Conservation (phyloP, 2,888 invertebrate genomes). For the Boloria selene region DNA sequence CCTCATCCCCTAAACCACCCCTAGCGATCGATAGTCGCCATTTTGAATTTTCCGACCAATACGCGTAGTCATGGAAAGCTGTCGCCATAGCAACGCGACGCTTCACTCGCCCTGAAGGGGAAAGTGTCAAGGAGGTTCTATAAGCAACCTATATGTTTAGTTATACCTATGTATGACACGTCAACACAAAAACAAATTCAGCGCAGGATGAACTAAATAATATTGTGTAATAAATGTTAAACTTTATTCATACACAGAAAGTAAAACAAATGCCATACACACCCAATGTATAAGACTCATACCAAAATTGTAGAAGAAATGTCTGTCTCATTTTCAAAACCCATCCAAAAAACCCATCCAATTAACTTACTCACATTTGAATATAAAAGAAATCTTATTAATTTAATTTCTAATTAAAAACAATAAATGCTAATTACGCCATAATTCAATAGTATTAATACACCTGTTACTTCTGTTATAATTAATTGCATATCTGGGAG, state of each 20-base stretch:
- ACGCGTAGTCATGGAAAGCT: slow-evolving; percentile 74
- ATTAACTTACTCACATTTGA: no score
- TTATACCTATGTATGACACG: slow-evolving; percentile 16
- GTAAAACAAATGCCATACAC: no score
- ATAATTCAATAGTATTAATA: slow-evolving; percentile 29
- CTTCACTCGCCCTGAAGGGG: slow-evolving; percentile 61
- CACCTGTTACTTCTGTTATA: slow-evolving; percentile 29
- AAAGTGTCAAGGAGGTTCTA: slow-evolving; percentile 69
- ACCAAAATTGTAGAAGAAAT: no score
- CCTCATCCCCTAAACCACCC: slow-evolving; percentile 54
- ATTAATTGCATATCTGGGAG: slow-evolving; percentile 32
- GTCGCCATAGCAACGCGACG: slow-evolving; percentile 67
- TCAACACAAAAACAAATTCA: slow-evolving; percentile 8
- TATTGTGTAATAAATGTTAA: no score
- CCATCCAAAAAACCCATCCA: no score
- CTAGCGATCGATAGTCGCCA: slow-evolving; percentile 77
- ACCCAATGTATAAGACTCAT: no score
- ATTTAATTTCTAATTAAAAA: slow-evolving; percentile 1
- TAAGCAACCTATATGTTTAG: slow-evolving; percentile 25
- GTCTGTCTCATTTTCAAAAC: no score
- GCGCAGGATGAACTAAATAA: background rate
- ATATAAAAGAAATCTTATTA: no score
- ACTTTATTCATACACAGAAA: no score
- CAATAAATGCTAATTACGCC: slow-evolving; percentile 19
- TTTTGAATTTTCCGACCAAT: slow-evolving; percentile 82